phyloP scores from a whole-genome alignment of 1,140 invertebrate genomes.

The Ceratoteleas bidentatus region DNA sequence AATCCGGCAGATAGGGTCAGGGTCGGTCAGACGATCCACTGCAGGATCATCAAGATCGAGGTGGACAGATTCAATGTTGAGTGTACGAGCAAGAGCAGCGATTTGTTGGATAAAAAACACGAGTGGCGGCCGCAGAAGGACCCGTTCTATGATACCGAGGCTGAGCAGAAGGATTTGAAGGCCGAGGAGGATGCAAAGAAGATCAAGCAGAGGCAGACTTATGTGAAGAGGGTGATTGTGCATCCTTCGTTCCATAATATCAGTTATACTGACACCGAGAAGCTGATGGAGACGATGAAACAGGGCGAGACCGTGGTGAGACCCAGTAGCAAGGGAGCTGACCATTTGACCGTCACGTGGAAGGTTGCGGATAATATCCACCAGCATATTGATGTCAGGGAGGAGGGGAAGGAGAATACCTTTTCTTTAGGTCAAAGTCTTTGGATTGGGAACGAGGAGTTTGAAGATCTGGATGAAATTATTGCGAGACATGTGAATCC shows the following conservation, averaged over 20 bases:
- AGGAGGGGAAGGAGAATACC: conserved; percentile 98
- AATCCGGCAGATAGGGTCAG: no score
- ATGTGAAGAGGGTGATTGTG: conserved; percentile 98
- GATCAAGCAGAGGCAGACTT: no score
- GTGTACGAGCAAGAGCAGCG: conserved; percentile 95
- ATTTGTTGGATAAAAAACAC: conserved; percentile 94
- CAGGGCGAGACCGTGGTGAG: conserved; percentile 98
- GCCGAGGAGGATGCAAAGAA: no score
- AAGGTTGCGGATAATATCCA: conserved; percentile 97
- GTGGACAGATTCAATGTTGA: conserved; percentile 97
- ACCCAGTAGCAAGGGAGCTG: conserved; percentile 98
- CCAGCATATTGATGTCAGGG: conserved; percentile 97
- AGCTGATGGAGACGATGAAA: conserved; percentile 94
- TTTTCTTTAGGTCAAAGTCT: conserved; percentile 95
- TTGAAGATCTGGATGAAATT: conserved; percentile 99
- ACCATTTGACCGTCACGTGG: no score
- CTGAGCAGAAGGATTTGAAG: no score
- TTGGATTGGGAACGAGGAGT: conserved; percentile 94
- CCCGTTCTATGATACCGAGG: conserved; percentile 96
- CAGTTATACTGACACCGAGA: no score
- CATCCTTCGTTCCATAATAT: conserved; percentile 98
- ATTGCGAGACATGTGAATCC: conserved; percentile 96
- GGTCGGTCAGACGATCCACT: no score
- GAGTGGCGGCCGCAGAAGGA: conserved; percentile 95
- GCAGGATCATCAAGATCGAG: no score